A percentile compares a stretch with the other conserved stretches of the same genome.
phyloP scores from a whole-genome alignment of 2,113 vertebrate species.

The Ivindomyrus marchei region DNA sequence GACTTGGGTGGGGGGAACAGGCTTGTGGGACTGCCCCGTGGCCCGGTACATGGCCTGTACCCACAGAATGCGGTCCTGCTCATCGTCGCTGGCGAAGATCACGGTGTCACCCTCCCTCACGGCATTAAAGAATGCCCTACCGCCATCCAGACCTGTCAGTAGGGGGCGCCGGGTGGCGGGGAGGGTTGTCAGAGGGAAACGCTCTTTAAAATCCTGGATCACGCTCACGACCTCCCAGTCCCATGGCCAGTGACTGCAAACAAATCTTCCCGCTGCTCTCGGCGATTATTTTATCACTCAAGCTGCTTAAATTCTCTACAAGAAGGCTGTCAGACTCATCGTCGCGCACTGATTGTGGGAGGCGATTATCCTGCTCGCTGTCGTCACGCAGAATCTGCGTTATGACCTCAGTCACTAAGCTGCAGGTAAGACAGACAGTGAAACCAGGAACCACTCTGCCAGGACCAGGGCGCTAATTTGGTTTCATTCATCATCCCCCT shows the following conservation, averaged over 20 bases:
- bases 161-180: neutral
- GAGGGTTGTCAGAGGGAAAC: neutral
- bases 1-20: slow-evolving; percentile 93
- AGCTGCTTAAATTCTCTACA: neutral
- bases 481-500: neutral
- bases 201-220: neutral
- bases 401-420: neutral
- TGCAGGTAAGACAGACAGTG: neutral
- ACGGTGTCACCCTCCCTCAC: slow-evolving; percentile 98
- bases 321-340: neutral
- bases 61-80: slow-evolving; percentile 97
- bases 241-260: neutral
- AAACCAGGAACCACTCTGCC: neutral
- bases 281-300: neutral
- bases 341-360: neutral
- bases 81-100: slow-evolving; percentile 96
- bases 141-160: slow-evolving; percentile 83
- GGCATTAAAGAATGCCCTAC: slow-evolving; percentile 93
- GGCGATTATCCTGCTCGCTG: neutral
- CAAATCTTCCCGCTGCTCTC: neutral
- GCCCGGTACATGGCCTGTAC: slow-evolving; percentile 98
- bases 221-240: neutral
- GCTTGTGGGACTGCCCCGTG: slow-evolving; percentile 96
- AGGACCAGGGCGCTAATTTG: neutral
- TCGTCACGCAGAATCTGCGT: neutral